Evolutionary conservation across 1,140 invertebrate species (phyloP), one percentile per base, ranked within the genome.

Genomic region (Coenobita brevimanus): DNA sequence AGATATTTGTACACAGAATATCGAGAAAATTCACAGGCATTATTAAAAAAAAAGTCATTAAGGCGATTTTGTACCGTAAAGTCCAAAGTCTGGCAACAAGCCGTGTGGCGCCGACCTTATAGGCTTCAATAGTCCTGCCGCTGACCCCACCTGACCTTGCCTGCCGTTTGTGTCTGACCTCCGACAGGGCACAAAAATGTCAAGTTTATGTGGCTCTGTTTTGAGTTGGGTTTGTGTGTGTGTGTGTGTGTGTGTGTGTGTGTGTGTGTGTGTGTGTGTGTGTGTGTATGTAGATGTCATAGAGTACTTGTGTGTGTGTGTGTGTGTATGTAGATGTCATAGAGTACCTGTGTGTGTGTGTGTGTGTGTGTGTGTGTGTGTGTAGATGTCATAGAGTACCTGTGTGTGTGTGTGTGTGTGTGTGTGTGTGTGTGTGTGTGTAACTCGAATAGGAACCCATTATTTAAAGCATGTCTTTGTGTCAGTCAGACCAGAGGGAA

Each of bases 41-140:
- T 71, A 27, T 71, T 50, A 50, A 50, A 71, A 79, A 78, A 80
- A 80, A 76, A 87, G 85, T 87, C 85, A 87, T 87, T 87, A 87
- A 87, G 85, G 85, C 85, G 85, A 87, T 80, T 87, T 87, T 87
- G 85, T 87, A 87, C 85, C 85, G 85, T 87, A 80, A 85, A 87
- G 76, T 87, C 85, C 85, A 87, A 87, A 87, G 85, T 71, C 67
- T 80, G 76, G 64, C 64, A 69, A 87, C 85, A 76, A 87, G 85
- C 75, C 54, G 62, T 38, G 30, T 13, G 36, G 41, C 21, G 13
- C 27, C 24, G 36, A 36, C 64, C 60, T 27, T 50, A 17, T 17
- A 50, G 46, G 46, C 46, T 50, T 17, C 17, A 17, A 8, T 50
- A 8, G 46, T 50, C 46, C 46, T 50, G 46, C 46, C 46, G 46